Base-by-base conservation (phyloP, 2,113 vertebrate species). In the Hippocampus mohnikei region DNA sequence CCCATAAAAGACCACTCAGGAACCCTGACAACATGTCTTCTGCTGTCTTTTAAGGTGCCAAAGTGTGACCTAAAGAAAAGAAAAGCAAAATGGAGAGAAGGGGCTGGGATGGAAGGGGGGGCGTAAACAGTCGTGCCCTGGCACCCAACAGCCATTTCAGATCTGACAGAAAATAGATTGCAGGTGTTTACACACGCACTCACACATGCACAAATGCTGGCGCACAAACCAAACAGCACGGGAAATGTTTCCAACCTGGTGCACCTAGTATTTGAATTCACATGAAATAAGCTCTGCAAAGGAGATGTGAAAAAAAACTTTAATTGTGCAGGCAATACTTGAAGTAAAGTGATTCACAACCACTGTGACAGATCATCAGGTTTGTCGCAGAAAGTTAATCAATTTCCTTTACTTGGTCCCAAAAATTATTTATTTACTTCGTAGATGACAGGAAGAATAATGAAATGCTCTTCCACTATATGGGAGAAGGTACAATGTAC, bases 231-330 rank as follows among this genome's bases (percentile, higher is more conserved):
- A 79, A 80, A 67, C 76, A 59, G 73, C 63, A 69, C 63, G 80
- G 81, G 79, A 85, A 85, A 85, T 81, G 80, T 85, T 85, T 88
- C 85, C 81, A 85, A 73, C 69, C 79, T 64, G 1, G 69, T 78
- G 69, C 84, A 84, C 80, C 80, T 85, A 79, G 84, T 83, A 63
- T 44, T 65, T 42, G n/a, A 44, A 42, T 44, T 23, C 62, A 5
- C 62, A 44, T 65, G 37, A 44, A 42, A 20, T 65, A 16, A 23
- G 40, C 7, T 65, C 25, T 42, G 40, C 40, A 65, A 50, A 1
- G 33, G 33, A 37, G 33, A 37, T 37, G 33, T 37, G 33, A 6
- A 37, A 37, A 55, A 50, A 50, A 1, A 6, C 1, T 20, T 8
- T 55, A 55, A 23, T n/a, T 23, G 9, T 11, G 23, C n/a, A n/a